phyloP scores from a whole-genome alignment of 2,888 invertebrate species.

The Automeris io region DNA sequence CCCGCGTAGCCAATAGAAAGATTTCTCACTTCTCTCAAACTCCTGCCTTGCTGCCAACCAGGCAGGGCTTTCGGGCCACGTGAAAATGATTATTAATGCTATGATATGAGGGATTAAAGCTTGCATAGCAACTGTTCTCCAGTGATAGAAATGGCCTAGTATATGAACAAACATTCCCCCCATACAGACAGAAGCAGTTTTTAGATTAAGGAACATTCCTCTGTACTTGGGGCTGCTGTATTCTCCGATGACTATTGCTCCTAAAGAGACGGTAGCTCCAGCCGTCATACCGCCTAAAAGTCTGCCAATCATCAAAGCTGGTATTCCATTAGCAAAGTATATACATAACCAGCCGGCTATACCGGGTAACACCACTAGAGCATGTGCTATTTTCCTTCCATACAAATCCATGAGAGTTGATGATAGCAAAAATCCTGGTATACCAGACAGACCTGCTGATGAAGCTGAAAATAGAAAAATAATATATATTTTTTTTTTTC shows the following conservation, averaged over 20 bases:
- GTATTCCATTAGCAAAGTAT: constrained; percentile 28
- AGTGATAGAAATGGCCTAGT: constrained; percentile 29
- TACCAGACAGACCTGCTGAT: constrained; percentile 26
- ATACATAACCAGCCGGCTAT: constrained; percentile 37
- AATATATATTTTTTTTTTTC: neutral
- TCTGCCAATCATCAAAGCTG: constrained; percentile 34
- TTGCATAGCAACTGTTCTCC: constrained; percentile 36
- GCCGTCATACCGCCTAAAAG: constrained; percentile 33
- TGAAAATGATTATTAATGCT: constrained; percentile 39
- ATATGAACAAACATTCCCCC: constrained; percentile 37
- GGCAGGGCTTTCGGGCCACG: constrained; percentile 78
- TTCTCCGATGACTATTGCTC: constrained; percentile 49
- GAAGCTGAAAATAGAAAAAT: constrained; percentile 23
- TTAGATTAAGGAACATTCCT: constrained; percentile 46
- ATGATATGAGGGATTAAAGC: constrained; percentile 28
- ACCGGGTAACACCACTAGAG: constrained; percentile 33
- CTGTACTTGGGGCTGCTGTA: constrained; percentile 43
- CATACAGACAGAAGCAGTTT: constrained; percentile 38
- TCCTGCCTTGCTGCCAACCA: constrained; percentile 70
- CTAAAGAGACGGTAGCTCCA: constrained; percentile 32
- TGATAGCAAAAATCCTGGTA: constrained; percentile 34
- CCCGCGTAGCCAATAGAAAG: constrained; percentile 72
- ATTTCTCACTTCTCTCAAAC: constrained; percentile 56
- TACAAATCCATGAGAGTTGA: constrained; percentile 36
- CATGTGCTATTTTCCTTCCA: constrained; percentile 35